A percentile compares a stretch with the other conserved stretches of the same genome.
Conservation (phyloP, 2,113 vertebrate genomes). For the Gymnogyps californianus region DNA sequence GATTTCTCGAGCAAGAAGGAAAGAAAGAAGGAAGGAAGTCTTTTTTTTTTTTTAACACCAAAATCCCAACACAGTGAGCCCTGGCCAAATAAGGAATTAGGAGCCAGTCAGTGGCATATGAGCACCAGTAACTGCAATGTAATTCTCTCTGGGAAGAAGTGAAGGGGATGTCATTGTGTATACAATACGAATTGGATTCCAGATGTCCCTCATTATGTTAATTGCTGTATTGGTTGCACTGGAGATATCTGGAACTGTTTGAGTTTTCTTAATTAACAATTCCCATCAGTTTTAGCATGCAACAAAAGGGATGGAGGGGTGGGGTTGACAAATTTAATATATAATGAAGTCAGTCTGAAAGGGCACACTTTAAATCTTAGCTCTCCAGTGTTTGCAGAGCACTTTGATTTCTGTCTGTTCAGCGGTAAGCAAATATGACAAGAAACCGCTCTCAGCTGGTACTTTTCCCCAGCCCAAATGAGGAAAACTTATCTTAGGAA, state of each 20-base stretch:
- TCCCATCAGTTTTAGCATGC: background rate
- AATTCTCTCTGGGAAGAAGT: too few relatives aligned
- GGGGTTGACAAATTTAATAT: background rate
- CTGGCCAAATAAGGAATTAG: too few relatives aligned
- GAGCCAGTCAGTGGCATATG: too few relatives aligned
- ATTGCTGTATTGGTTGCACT: too few relatives aligned
- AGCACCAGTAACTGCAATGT: too few relatives aligned
- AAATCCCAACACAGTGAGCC: too few relatives aligned
- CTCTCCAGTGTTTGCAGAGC: background rate
- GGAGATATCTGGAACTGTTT: too few relatives aligned
- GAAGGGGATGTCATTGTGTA: too few relatives aligned
- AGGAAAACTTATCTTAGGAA: background rate
- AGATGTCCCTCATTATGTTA: too few relatives aligned
- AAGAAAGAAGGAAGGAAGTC: too few relatives aligned
- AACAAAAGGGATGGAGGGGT: background rate
- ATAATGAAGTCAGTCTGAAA: background rate
- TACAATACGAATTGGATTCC: too few relatives aligned
- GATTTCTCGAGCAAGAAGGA: background rate
- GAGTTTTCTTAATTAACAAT: too few relatives aligned
- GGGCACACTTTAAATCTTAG: background rate
- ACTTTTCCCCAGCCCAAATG: background rate
- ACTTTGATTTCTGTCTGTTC: background rate
- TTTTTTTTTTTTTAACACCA: background rate
- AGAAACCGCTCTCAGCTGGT: background rate
- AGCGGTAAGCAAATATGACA: background rate